Evolutionary conservation across 2,888 invertebrate genomes (phyloP).

Genomic region (Andrena hattorfiana): DNA sequence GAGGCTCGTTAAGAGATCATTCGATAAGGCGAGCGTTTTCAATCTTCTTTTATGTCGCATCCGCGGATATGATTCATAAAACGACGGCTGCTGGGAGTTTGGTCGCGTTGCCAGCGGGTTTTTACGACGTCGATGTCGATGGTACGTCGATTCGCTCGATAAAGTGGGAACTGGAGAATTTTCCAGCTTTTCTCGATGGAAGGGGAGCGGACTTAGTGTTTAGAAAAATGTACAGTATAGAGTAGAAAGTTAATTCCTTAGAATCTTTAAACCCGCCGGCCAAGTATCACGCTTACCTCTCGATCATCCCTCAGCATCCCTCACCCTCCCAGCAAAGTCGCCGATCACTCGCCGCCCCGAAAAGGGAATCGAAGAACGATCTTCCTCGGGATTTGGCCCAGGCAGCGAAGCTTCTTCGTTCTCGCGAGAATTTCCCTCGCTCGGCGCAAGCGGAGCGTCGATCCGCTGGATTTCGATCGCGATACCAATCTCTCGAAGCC

Average conservation of each 20-base stretch:
- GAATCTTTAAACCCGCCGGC: not conserved
- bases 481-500: constrained; percentile 17
- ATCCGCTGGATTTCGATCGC: constrained; percentile 19
- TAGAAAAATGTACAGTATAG: not conserved
- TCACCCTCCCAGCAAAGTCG: not conserved
- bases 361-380: not conserved
- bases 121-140: not conserved
- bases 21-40: constrained; percentile 47
- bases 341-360: not conserved
- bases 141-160: not conserved
- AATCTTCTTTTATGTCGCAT: constrained; percentile 7
- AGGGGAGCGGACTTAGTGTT: not conserved
- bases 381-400: not conserved
- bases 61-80: constrained; percentile 12
- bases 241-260: too few species aligned
- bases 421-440: not conserved
- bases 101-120: not conserved
- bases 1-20: constrained; percentile 45
- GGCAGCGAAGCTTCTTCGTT: not conserved
- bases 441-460: not conserved
- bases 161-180: not conserved
- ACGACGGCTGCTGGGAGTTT: not conserved
- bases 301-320: too few species aligned
- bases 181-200: not conserved
- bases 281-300: too few species aligned